phyloP scores from a whole-genome alignment of 2,797 vertebrate genomes.

The Gadopsis bispinosus region DNA sequence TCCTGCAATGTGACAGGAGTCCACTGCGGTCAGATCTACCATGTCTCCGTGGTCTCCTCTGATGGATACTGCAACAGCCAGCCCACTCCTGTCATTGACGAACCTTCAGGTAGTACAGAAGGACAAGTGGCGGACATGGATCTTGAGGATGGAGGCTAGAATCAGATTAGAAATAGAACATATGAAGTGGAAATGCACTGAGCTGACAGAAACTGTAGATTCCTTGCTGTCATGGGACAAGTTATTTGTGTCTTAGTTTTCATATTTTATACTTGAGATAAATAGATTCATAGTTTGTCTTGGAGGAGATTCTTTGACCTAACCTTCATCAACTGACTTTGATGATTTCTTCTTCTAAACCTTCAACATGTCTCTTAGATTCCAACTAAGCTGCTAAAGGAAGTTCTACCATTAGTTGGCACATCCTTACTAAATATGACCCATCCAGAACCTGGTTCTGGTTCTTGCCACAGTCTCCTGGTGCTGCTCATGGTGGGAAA shows the following conservation, averaged over 20 bases:
- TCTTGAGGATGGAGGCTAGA: neutral
- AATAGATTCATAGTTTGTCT: neutral
- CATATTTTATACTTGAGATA: neutral
- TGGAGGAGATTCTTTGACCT: neutral
- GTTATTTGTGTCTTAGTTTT: neutral
- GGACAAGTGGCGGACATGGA: neutral
- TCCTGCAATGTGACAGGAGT: slow-evolving; percentile 78
- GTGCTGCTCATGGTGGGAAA: too few species aligned
- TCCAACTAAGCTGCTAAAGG: too few species aligned
- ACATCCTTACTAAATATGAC: too few species aligned
- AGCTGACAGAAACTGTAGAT: neutral
- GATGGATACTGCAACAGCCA: slow-evolving; percentile 82
- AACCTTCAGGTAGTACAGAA: slow-evolving; percentile 73
- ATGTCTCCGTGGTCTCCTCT: slow-evolving; percentile 76
- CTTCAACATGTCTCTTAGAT: too few species aligned
- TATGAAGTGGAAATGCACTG: neutral
- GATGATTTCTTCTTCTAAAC: too few species aligned
- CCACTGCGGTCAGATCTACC: slow-evolving; percentile 82
- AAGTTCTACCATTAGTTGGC: too few species aligned
- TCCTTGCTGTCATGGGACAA: neutral
- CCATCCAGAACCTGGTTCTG: too few species aligned
- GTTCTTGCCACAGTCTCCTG: too few species aligned
- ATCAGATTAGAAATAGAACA: neutral
- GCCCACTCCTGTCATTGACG: slow-evolving; percentile 47
- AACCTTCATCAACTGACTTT: too few species aligned